Evolutionary conservation across 2,888 invertebrate genomes (phyloP), one percentile per base, ranked within the genome.

Genomic region (Nomada flava): DNA sequence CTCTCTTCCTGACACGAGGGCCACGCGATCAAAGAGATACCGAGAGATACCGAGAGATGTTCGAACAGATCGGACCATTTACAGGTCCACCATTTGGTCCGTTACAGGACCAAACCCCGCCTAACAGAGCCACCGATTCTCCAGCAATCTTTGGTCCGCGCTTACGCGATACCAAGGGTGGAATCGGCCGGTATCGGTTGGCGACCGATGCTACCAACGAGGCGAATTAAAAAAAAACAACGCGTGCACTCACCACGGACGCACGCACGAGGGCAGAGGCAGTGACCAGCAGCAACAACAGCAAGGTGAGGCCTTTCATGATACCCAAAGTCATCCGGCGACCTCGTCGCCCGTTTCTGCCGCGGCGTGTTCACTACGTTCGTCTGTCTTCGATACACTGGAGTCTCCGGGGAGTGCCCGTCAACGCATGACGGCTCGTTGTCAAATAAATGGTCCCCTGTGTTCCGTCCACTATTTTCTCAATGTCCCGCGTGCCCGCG

Each of bases 221-320:
- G n/a, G 52, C 52, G 7, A 15, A n/a, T 52, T n/a, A n/a, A 15
- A 1, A n/a, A n/a, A n/a, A 52, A 52, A n/a, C 18, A n/a, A n/a
- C n/a, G 52, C 29, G 11, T 5, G n/a, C 20, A 87, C 91, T 91
- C 80, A 91, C 91, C 90, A 89, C 87, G 55, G 77, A 74, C 53
- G 87, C 88, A 36, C 69, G 68, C 53, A 79, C 84, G 59, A 81
- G 69, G 72, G 77, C 74, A 60, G 76, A 83, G 42, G 78, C 80
- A 67, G 79, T 78, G 73, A 88, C 67, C 57, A 88, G 71, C 74
- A 86, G 70, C 62, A 91, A 85, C 82, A 89, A 74, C 82, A 90
- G 81, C 77, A 89, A 86, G 81, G 86, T 86, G 79, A 60, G 76
- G 75, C 73, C 69, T 85, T 78, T 88, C 87, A 83, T 89, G 57